A percentile compares a stretch with the other conserved stretches of the same genome.
Evolutionary conservation across 2,113 vertebrate species (phyloP).

Genomic region (Tauraco erythrolophus): DNA sequence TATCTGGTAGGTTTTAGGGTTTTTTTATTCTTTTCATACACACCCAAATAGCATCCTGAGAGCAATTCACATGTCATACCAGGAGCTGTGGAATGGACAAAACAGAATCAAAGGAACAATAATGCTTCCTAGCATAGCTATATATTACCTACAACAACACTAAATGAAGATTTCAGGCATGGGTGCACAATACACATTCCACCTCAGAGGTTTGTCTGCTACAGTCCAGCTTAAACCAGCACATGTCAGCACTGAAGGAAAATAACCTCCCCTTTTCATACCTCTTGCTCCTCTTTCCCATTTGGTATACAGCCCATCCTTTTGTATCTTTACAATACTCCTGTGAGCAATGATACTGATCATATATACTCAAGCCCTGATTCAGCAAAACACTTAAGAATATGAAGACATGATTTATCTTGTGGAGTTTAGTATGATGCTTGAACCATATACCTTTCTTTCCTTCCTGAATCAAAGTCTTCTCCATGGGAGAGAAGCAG

Average conservation of each 20-base stretch:
- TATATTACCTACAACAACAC: conserved; percentile 5
- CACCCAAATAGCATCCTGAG: neutral
- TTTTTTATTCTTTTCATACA: neutral
- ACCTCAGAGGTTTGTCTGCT: neutral
- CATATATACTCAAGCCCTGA: neutral
- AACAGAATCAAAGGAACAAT: conserved; percentile 6
- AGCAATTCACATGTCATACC: neutral
- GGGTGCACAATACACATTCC: neutral
- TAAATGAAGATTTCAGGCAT: conserved; percentile 10
- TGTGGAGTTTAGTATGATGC: neutral
- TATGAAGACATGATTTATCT: neutral
- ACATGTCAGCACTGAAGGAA: neutral
- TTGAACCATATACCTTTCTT: neutral
- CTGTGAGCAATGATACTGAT: neutral
- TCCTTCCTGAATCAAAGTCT: neutral
- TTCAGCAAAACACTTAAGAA: neutral
- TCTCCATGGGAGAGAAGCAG: neutral
- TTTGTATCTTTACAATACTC: neutral
- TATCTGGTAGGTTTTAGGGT: neutral
- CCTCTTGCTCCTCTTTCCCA: neutral
- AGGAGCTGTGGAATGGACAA: neutral
- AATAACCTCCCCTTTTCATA: neutral
- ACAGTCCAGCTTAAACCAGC: neutral
- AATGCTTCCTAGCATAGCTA: neutral
- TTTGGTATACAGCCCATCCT: neutral